Base-by-base conservation (phyloP, 2,113 vertebrate genomes). In the Argyrosomus japonicus region DNA sequence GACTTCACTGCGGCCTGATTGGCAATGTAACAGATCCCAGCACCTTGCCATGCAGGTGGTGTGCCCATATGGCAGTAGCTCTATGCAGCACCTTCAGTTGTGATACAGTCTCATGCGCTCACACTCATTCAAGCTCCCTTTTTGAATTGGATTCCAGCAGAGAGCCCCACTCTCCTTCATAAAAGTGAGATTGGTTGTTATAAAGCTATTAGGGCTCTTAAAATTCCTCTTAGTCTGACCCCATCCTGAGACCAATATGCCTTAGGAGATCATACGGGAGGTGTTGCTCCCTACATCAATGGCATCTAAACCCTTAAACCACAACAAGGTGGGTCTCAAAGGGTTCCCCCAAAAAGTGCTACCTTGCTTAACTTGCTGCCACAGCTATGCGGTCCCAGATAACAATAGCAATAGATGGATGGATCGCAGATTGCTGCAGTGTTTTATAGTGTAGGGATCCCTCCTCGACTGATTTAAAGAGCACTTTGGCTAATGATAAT, bases 51-150 rank as follows among this genome's bases (percentile, higher is more conserved):
- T 69, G 63, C 74, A 75, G 80, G 74, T 69, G 74, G 77, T 75
- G 57, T 62, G 56, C 45, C 75, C 77, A 84, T 81, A 87, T 85
- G 82, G 75, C 62, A 71, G 25, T 64, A 54, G 83, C 64, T 71
- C 51, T 48, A 43, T 17, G 8, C 45, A 19, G 68, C 29, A 68
- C 40, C 23, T 17, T 53, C 58, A 69, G 48, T 65, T 51, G 47
- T 11, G 0, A 6, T 62, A 50, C 36, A 81, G 57, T 77, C 64
- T 51, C 57, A 78, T 36, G 54, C 21, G 56, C 58, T 77, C 70
- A 58, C 19, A 21, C 19, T 82, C 54, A 40, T 61, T 43, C 47
- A 77, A 67, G 19, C 36, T 47, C 23, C 12, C 43, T 2, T 50
- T 54, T 57, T 17, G 60, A 69, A 58, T 68, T n/a, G 9, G 21